Evolutionary conservation across 2,888 invertebrate genomes (phyloP), one percentile per base, ranked within the genome.

Genomic region (Acronicta psi): DNA sequence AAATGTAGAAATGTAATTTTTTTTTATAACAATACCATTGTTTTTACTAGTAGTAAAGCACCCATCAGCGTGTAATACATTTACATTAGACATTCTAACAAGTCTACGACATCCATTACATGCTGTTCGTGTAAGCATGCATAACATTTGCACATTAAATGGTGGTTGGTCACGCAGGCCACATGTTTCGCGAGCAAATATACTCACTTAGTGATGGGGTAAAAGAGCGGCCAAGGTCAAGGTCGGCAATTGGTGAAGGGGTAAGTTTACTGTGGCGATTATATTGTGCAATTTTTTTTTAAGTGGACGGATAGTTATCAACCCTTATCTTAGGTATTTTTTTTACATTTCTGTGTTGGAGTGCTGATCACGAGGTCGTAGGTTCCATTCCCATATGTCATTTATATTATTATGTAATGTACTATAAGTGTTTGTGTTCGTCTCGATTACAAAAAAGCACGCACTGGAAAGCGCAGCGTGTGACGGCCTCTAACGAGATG

Each of bases 101-200:
- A 17, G 59, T 42, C 40, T 49, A 44, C 9, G 20, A 11, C 50
- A 69, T 51, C 64, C 18, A 37, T 59, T 51, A 44, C 69, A 63
- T 64, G 53, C 64, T 34, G 34, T 23, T 36, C 50, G 18, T 64
- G 67, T 67, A 64, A 69, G 64, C 68, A 66, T 49, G 51, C 25
- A 31, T 29, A 25, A 10, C 44, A 40, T 41, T 41, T 23, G 37
- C 16, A 23, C 49, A 59, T 53, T 42, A 69, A 69, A 69, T 34
- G 64, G 20, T 18, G 46, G 10, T n/a, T 10, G 18, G 47, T 54
- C 69, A 69, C 67, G 69, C 69, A 64, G 36, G 23, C 31, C 31
- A 20, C 31, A 36, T 38, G 49, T 13, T 42, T 11, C 31, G n/a
- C 5, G 20, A 52, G 20, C 54, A 41, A 14, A 49, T 42, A 36